A percentile compares a stretch with the other conserved stretches of the same genome.
phyloP scores from a whole-genome alignment of 2,797 vertebrate genomes.

The Smutsia temminckii region DNA sequence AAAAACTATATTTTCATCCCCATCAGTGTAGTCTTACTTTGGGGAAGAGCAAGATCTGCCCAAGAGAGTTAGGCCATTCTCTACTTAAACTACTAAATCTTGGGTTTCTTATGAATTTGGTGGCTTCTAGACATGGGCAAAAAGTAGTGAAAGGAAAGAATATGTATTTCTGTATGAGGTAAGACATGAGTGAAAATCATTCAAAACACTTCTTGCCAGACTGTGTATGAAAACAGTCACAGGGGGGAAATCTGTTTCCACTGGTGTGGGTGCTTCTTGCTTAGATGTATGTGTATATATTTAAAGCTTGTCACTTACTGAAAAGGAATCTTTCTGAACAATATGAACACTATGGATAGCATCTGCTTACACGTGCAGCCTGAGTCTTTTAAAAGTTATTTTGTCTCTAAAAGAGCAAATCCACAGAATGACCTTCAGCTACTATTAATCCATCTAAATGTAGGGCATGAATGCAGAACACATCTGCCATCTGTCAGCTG shows the following conservation, averaged over 20 bases:
- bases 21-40: not conserved
- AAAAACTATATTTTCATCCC: not conserved
- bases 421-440: constrained; percentile 70
- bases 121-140: not conserved
- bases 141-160: not conserved
- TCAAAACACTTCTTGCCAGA: not conserved
- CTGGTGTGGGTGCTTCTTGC: not conserved
- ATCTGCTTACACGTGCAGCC: constrained; percentile 16
- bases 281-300: not conserved
- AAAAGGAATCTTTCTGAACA: not conserved
- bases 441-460: constrained; percentile 70
- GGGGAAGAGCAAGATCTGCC: not conserved
- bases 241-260: not conserved
- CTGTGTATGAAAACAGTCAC: not conserved
- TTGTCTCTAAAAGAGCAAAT: constrained; percentile 64
- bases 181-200: not conserved
- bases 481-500: constrained; percentile 63
- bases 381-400: constrained; percentile 66
- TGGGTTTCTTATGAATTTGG: not conserved
- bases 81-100: not conserved
- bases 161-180: not conserved
- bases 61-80: not conserved
- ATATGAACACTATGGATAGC: not conserved
- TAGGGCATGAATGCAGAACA: not conserved
- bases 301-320: not conserved